These are phyloP conservation scores for Silurus aristotelis DNA, from an alignment of 2,797 vertebrate genomes.

Conservation along the genomic window DNA sequence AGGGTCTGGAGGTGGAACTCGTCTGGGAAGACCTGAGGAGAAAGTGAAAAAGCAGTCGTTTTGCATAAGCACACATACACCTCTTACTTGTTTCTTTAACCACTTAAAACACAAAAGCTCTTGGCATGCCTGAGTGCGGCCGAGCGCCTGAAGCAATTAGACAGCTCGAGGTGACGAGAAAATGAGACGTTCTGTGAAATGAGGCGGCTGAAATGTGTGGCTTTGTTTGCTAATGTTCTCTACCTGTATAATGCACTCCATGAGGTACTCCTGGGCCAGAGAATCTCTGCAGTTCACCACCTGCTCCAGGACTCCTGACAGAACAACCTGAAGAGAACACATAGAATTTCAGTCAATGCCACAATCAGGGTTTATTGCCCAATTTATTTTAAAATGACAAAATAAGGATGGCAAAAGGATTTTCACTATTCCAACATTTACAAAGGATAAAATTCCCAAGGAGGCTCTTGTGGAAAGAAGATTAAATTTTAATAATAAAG, in stretches of 20 bases:
- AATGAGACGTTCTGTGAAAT: neutral
- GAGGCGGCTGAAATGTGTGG: neutral
- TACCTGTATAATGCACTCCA: conserved; percentile 99
- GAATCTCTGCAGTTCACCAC: conserved; percentile 98
- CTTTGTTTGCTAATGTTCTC: neutral
- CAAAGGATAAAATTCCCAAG: neutral
- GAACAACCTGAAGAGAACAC: conserved; percentile 80
- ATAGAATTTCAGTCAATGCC: neutral
- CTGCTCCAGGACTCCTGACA: conserved; percentile 93
- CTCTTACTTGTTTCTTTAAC: neutral
- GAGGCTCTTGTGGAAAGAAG: neutral
- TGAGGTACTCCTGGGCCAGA: conserved; percentile 97
- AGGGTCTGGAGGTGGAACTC: conserved; percentile 98
- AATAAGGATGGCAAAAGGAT: neutral
- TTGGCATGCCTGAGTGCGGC: neutral
- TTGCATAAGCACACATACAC: neutral
- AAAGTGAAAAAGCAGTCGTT: conserved; percentile 1
- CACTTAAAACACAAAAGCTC: conserved; percentile 17
- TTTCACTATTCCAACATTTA: neutral
- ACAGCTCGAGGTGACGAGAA: neutral
- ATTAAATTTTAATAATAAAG: neutral
- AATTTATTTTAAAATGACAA: neutral
- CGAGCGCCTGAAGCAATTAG: conserved; percentile 15
- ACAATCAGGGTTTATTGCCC: neutral
- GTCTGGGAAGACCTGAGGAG: conserved; percentile 91